Conservation (phyloP, 2,797 vertebrate genomes). For the Tokudaia tokunoshimensis region DNA sequence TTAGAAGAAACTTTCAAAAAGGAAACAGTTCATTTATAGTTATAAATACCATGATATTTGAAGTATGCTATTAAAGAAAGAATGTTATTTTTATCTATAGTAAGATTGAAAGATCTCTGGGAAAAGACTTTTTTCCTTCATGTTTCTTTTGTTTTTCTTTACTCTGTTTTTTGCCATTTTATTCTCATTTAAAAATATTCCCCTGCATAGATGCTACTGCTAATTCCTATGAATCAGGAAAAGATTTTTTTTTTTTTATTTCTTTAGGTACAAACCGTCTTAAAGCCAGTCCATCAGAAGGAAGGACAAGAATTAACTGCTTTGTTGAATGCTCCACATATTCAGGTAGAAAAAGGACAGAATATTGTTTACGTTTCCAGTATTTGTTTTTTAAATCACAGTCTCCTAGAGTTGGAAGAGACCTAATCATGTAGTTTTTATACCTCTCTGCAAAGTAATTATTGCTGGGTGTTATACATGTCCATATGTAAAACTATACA, state of each 20-base stretch:
- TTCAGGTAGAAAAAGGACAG: slow-evolving; percentile 92
- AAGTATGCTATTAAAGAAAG: not conserved
- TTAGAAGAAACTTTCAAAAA: slow-evolving; percentile 34
- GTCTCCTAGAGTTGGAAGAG: not conserved
- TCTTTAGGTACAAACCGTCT: slow-evolving; percentile 93
- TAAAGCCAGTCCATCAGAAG: slow-evolving; percentile 94
- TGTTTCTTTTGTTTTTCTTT: slow-evolving; percentile 60
- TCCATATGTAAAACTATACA: slow-evolving; percentile 52
- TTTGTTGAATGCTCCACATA: slow-evolving; percentile 93
- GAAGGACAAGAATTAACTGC: slow-evolving; percentile 95
- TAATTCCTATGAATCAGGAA: slow-evolving; percentile 38
- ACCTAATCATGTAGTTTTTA: not conserved
- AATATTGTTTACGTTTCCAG: not conserved
- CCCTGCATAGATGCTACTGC: not conserved
- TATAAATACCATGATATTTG: slow-evolving; percentile 47
- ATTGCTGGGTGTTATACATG: slow-evolving; percentile 46
- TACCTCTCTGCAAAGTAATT: not conserved
- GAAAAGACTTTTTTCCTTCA: not conserved
- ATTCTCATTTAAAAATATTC: not conserved
- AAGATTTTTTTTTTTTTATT: slow-evolving; percentile 68
- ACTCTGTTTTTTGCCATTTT: slow-evolving; percentile 34
- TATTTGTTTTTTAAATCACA: not conserved
- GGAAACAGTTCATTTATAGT: slow-evolving; percentile 31
- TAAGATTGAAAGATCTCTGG: slow-evolving; percentile 37
- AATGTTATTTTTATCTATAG: slow-evolving; percentile 27